Evolutionary conservation across 2,888 invertebrate species (phyloP).

Genomic region (Synanthedon formicaeformis): DNA sequence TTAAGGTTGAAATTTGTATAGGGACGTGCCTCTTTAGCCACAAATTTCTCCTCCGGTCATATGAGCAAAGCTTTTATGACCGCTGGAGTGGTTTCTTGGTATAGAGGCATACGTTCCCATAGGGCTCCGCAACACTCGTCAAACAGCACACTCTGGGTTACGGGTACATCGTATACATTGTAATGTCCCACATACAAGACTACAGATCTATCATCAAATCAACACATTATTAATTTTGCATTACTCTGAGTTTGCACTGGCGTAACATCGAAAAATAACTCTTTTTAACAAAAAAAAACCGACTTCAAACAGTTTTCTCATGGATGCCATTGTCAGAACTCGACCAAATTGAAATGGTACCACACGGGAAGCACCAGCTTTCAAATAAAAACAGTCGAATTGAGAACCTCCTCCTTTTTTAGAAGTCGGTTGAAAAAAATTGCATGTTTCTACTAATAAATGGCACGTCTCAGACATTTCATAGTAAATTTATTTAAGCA

Average conservation of each 20-base stretch:
- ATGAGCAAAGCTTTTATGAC: slow-evolving; percentile 16
- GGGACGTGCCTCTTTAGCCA: slow-evolving; percentile 20
- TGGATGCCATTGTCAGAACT: too few species aligned
- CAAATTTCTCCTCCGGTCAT: slow-evolving; percentile 34
- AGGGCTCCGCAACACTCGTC: slow-evolving; percentile 31
- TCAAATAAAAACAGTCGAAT: too few species aligned
- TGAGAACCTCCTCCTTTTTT: too few species aligned
- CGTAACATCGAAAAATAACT: too few species aligned
- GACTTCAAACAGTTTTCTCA: too few species aligned
- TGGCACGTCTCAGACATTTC: too few species aligned
- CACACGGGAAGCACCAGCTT: too few species aligned
- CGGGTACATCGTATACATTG: slow-evolving; percentile 22
- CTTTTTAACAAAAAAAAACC: too few species aligned
- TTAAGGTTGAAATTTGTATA: slow-evolving; percentile 3
- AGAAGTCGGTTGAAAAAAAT: too few species aligned
- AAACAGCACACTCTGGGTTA: slow-evolving; percentile 16
- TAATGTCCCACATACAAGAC: slow-evolving; percentile 13
- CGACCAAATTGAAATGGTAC: too few species aligned
- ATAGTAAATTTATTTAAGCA: too few species aligned
- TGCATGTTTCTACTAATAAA: too few species aligned
- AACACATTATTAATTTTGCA: slow-evolving; percentile 12
- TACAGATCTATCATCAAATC: slow-evolving; percentile 9
- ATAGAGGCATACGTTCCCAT: slow-evolving; percentile 18
- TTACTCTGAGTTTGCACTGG: slow-evolving; percentile 3
- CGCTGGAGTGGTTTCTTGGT: slow-evolving; percentile 26